Base-by-base conservation (phyloP, 2,888 invertebrate species). In the Molorchus minor region DNA sequence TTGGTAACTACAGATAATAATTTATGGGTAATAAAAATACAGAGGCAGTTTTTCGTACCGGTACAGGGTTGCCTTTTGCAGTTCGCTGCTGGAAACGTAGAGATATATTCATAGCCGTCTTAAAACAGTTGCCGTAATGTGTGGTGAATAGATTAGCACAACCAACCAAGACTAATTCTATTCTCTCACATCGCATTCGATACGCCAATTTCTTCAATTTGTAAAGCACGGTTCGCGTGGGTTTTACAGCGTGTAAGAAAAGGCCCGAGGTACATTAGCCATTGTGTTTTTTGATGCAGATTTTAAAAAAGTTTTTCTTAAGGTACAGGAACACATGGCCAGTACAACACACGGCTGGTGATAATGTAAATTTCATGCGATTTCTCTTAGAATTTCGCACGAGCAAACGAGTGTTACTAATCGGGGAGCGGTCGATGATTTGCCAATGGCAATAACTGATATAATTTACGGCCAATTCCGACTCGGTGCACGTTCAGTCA, bases 391-490 rank as follows among this genome's bases (percentile, higher is more conserved):
- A 47, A 17, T 30, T 35, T 36, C 17, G 3, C 20, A 35, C 36
- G 15, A 21, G 21, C 46, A 46, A 46, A 46, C 20, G 46, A 3
- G 16, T 30, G 45, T 30, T 17, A 33, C n/a, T n/a, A n/a, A 12
- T 19, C 10, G 40, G 51, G 44, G 46, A 55, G 49, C 52, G 47
- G 29, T 65, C 65, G 62, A 65, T 65, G 63, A 63, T 65, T 58
- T 57, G 62, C 65, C 65, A 61, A 65, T 65, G 58, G 65, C 63
- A 62, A 65, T 65, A 61, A 65, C 61, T 65, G 54, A 51, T 30
- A 44, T 54, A 63, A 63, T 65, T 58, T 62, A 62, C 51, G 51
- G 56, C 25, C n/a, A 40, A 45, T 53, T 40, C 29, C 36, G 57
- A 51, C 57, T 56, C 52, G 54, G 54, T 52, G 46, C 40, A 46